These are phyloP conservation scores for Melanostoma scalare DNA, from an alignment of 2,888 invertebrate species.

Conservation along the genomic window DNA sequence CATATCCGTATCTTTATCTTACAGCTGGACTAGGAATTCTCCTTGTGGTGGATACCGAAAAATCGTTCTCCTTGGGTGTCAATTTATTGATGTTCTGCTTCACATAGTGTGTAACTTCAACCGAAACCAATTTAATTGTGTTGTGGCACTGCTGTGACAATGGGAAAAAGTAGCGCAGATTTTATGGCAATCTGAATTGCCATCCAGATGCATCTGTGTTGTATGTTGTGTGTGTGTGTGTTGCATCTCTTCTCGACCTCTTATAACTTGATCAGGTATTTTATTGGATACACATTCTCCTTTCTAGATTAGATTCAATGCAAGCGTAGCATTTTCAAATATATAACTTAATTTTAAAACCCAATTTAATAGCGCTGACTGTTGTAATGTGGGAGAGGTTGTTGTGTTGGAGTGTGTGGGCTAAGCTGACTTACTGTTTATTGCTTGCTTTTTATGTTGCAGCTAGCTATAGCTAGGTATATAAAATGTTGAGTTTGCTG, in stretches of 20 bases:
- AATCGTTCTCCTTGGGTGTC: conserved; percentile 58
- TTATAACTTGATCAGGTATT: conserved; percentile 31
- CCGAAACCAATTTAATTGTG: conserved; percentile 35
- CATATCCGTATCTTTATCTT: too few species aligned
- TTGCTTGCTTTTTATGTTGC: conserved; percentile 45
- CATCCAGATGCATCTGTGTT: conserved; percentile 23
- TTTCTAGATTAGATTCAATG: conserved; percentile 29
- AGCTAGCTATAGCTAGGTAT: conserved; percentile 4
- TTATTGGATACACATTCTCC: conserved; percentile 19
- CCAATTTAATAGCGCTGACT: conserved; percentile 40
- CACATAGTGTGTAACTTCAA: conserved; percentile 3
- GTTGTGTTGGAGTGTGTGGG: conserved; percentile 29
- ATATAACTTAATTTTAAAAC: conserved; percentile 44
- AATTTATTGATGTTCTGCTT: conserved; percentile 43
- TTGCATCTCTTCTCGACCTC: not conserved
- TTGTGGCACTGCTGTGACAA: conserved; percentile 34
- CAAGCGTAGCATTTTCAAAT: conserved; percentile 29
- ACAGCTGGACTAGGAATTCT: not conserved
- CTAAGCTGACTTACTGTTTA: conserved; percentile 36
- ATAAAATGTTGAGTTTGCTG: not conserved
- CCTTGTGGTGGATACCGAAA: conserved; percentile 6
- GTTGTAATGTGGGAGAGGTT: conserved; percentile 41
- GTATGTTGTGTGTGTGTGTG: not conserved
- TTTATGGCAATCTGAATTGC: conserved; percentile 28
- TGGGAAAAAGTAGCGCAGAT: conserved; percentile 50